phyloP scores from a whole-genome alignment of 2,113 vertebrate species.

The Hippoglossus stenolepis region DNA sequence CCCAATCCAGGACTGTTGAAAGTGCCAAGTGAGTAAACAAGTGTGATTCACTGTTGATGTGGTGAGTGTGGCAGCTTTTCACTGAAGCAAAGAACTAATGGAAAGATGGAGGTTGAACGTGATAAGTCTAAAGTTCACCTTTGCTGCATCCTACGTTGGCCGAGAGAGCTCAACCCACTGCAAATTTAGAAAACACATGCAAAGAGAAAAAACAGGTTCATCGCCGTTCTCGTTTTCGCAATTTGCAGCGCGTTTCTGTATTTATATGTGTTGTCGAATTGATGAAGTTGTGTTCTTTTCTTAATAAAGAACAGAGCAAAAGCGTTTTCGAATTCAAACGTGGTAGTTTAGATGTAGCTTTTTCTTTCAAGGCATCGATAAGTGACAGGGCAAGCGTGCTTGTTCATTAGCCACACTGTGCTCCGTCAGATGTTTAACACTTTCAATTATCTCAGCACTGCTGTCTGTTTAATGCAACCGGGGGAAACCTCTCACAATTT shows the following conservation, averaged over 20 bases:
- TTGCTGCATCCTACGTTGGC: too few species aligned
- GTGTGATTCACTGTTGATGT: constrained; percentile 53
- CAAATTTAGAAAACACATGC: too few species aligned
- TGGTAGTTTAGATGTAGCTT: background rate
- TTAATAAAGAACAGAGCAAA: too few species aligned
- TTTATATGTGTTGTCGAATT: too few species aligned
- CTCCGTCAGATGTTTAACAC: constrained; percentile 66
- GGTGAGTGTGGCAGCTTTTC: constrained; percentile 26
- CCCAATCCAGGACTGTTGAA: constrained; percentile 43
- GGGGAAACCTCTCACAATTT: constrained; percentile 63
- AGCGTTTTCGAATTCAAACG: background rate
- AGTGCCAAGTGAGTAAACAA: constrained; percentile 37
- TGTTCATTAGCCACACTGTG: constrained; percentile 38
- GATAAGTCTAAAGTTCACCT: constrained; percentile 28
- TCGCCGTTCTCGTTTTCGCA: too few species aligned
- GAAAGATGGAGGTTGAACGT: constrained; percentile 1
- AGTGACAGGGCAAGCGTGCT: constrained; percentile 9
- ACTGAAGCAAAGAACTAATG: constrained; percentile 23
- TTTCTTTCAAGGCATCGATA: constrained; percentile 19
- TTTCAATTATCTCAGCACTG: constrained; percentile 65
- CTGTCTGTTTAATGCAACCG: constrained; percentile 50
- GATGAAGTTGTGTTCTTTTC: too few species aligned
- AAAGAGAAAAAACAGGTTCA: too few species aligned
- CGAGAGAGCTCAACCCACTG: too few species aligned
- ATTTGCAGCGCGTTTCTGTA: too few species aligned